Conservation (phyloP, 2,113 vertebrate genomes). For the Tauraco erythrolophus region DNA sequence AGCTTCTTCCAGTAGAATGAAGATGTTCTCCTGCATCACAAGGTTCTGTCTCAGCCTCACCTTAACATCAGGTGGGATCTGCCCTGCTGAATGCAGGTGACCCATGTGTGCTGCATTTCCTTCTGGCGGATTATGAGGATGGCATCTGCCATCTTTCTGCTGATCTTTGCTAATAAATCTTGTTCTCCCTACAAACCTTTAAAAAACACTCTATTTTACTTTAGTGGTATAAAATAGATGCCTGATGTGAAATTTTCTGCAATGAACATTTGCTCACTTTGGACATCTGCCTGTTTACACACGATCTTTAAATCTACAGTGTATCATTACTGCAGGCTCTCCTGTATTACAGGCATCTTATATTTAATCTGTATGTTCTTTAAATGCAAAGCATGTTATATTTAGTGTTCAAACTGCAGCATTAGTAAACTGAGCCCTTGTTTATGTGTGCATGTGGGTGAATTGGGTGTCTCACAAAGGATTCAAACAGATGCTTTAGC, state of each 20-base stretch:
- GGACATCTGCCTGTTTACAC: slow-evolving; percentile 31
- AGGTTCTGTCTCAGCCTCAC: not conserved
- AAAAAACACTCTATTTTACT: not conserved
- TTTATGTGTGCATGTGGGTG: slow-evolving; percentile 24
- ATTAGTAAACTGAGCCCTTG: slow-evolving; percentile 49
- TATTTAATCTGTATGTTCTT: slow-evolving; percentile 49
- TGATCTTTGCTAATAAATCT: not conserved
- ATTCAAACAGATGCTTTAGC: slow-evolving; percentile 64
- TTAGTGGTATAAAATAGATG: not conserved
- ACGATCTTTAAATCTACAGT: not conserved
- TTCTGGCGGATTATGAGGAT: not conserved
- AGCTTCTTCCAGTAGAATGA: not conserved
- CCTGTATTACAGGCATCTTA: not conserved
- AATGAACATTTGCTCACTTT: not conserved
- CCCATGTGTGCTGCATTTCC: not conserved
- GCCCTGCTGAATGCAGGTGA: fast-evolving
- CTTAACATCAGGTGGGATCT: no score
- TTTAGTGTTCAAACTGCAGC: slow-evolving; percentile 52
- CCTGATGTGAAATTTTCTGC: not conserved
- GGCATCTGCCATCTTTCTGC: not conserved
- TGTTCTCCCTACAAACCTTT: not conserved
- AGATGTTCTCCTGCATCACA: not conserved
- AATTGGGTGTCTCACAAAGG: slow-evolving; percentile 56
- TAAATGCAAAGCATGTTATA: slow-evolving; percentile 55
- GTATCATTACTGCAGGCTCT: not conserved